Base-by-base conservation (phyloP, 2,797 vertebrate species). In the Poeciliopsis gracilis region DNA sequence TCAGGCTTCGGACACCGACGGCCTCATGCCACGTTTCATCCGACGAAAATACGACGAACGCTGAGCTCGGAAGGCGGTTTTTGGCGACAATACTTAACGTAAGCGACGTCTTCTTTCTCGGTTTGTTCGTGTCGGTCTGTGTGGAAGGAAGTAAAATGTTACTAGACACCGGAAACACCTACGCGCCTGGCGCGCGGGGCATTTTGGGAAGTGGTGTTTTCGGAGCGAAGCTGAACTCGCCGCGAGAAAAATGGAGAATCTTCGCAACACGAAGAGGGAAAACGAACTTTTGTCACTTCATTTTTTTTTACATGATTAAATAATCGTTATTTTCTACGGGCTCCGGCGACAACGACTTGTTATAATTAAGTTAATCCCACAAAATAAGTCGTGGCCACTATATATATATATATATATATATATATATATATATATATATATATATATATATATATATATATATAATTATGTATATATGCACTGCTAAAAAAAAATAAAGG, bases 141-240 rank as follows among this genome's bases (percentile, higher is more conserved):
- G 92, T 93, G 89, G 91, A 91, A 93, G 94, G 94, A 95, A 95
- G 94, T 94, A 89, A 93, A 93, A 92, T 92, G 93, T 91, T 93
- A 86, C 77, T 87, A 89, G 93, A 94, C 94, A 94, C 94, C 93
- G 94, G 94, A 95, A 95, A 95, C 92, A 93, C 92, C 94, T 92
- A 93, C 90, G 88, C 89, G 79, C 57, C 80, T 0, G 0, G 5
- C 2, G n/a, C 70, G 0, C 61, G 11, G 11, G 9, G 91, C 77
- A 78, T 18, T 2, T 0, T 88, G 94, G 94, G 93, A 92, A 45
- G 51, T 93, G 93, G 87, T 92, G 93, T 94, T 72, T 38, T 43
- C 30, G 2, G 15, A 61, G 18, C 16, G 30, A 36, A 16, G 30
- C 28, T 30, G 16, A 49, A 47, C 13, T 47, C 15, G 16, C 46